A percentile compares a stretch with the other conserved stretches of the same genome.
Conservation (phyloP, 2,888 invertebrate genomes). For the Megaustenia siamemsis region DNA sequence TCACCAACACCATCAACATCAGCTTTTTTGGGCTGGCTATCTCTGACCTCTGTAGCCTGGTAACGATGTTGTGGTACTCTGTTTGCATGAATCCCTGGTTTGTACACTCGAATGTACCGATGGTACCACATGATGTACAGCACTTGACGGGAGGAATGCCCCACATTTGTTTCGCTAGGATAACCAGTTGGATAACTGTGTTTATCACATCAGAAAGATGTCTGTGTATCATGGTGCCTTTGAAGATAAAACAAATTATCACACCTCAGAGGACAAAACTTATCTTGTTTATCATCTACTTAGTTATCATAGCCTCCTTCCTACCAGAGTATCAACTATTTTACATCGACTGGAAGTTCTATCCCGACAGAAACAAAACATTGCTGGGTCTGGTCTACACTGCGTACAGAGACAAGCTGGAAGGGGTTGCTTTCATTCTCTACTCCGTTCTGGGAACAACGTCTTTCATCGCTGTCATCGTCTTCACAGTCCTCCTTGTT, state of each 20-base stretch:
- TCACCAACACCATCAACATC: constrained; percentile 14
- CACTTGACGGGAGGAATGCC: constrained; percentile 64
- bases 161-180: constrained; percentile 11
- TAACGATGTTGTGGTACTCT: neutral
- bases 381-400: constrained; percentile 21
- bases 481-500: constrained; percentile 24
- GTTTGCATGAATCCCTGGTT: constrained; percentile 23
- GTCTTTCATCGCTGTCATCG: constrained; percentile 4
- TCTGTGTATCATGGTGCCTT: constrained; percentile 28
- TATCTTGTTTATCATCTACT: neutral
- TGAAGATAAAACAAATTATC: constrained; percentile 35
- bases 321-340: neutral
- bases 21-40: constrained; percentile 27
- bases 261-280: constrained; percentile 18
- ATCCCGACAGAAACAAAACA: constrained; percentile 27
- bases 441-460: neutral
- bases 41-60: constrained; percentile 18
- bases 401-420: constrained; percentile 2
- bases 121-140: constrained; percentile 94
- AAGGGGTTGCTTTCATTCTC: constrained; percentile 19
- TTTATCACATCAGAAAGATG: constrained; percentile 41
- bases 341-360: constrained; percentile 43
- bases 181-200: constrained; percentile 28
- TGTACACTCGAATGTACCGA: constrained; percentile 82
- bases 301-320: neutral